Percentiles rank a stretch among this genome's conserved stretches.
These are phyloP conservation scores for Calephelis nemesis DNA, from an alignment of 1,140 invertebrate genomes.

Conservation along the genomic window DNA sequence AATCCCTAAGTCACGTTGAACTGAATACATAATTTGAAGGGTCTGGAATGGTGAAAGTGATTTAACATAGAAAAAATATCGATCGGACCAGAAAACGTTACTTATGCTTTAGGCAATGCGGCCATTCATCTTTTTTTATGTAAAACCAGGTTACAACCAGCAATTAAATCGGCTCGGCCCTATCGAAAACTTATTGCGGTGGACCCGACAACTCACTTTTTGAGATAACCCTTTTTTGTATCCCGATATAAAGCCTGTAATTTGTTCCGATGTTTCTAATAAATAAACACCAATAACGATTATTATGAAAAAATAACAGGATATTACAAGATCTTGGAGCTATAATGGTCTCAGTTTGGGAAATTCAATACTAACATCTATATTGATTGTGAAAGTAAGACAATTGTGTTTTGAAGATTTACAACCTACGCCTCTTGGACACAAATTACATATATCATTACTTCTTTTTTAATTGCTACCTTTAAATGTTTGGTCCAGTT, in stretches of 20 bases:
- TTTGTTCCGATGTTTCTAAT: conserved; percentile 74
- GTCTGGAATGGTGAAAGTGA: conserved; percentile 72
- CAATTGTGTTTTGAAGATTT: conserved; percentile 50
- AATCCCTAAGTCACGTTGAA: conserved; percentile 26
- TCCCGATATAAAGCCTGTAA: conserved; percentile 75
- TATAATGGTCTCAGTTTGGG: conserved; percentile 57
- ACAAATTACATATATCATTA: conserved; percentile 66
- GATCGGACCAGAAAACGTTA: conserved; percentile 58
- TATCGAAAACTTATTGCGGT: conserved; percentile 79
- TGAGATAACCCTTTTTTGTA: conserved; percentile 74
- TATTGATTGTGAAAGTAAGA: conserved; percentile 73
- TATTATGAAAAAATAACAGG: conserved; percentile 78
- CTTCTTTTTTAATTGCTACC: conserved; percentile 25
- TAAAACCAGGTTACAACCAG: conserved; percentile 77
- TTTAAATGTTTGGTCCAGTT: conserved; percentile 8
- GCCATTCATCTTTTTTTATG: conserved; percentile 77
- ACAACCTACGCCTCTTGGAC: conserved; percentile 51
- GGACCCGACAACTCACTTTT: conserved; percentile 77
- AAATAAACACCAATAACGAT: conserved; percentile 79
- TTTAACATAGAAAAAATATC: conserved; percentile 67
- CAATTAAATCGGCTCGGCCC: conserved; percentile 77
- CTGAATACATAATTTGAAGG: conserved; percentile 65
- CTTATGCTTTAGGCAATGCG: conserved; percentile 62
- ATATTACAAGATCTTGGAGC: conserved; percentile 63
- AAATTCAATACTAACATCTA: conserved; percentile 69